Evolutionary conservation across 2,888 invertebrate species (phyloP).

Genomic region (Aleiodes leptofemur): DNA sequence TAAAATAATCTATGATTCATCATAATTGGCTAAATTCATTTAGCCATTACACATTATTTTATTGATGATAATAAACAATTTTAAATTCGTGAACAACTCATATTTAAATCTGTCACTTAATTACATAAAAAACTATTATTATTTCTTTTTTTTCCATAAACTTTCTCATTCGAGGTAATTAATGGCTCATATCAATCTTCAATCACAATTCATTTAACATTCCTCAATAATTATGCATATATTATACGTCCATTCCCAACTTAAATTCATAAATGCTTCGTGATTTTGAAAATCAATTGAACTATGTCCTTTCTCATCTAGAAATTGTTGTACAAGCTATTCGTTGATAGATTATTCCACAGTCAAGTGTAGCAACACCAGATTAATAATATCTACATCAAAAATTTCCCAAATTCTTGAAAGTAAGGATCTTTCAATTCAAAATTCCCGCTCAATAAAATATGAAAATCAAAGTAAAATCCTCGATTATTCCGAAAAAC

Average conservation of each 20-base stretch:
- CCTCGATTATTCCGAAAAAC: too few relatives aligned
- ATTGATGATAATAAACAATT: constrained; percentile 34
- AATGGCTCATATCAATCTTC: constrained; percentile 3
- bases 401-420: background rate
- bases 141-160: constrained; percentile 13
- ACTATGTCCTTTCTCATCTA: background rate
- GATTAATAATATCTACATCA: constrained; percentile 17
- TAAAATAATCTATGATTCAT: background rate
- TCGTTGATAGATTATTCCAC: constrained; percentile 20
- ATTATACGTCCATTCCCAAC: background rate
- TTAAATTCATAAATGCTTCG: constrained; percentile 16
- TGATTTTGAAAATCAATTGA: constrained; percentile 6
- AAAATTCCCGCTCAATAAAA: background rate
- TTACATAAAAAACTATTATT: constrained; percentile 8
- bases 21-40: constrained; percentile 5
- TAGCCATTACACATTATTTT: constrained; percentile 18
- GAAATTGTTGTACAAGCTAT: constrained; percentile 15
- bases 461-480: too few relatives aligned
- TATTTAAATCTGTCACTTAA: constrained; percentile 24
- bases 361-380: background rate
- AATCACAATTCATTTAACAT: background rate
- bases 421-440: too few relatives aligned
- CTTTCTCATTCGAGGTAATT: constrained; percentile 24
- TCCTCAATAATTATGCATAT: background rate
- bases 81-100: constrained; percentile 27